Conservation (phyloP, 92 coral and sea anemone species). For the Palythoa heliodiscus region DNA sequence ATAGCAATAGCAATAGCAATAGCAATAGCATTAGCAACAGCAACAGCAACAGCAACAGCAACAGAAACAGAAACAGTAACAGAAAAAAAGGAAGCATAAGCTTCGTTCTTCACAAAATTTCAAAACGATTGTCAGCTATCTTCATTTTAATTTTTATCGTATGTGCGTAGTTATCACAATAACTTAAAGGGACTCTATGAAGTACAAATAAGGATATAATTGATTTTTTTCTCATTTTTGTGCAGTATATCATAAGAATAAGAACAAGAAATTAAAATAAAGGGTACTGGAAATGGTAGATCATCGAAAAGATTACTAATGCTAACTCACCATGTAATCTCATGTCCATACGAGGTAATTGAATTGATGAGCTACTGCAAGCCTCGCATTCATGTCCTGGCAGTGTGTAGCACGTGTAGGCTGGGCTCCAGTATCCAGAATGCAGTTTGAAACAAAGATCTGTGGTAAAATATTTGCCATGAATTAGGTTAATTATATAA, state of each 20-base stretch:
- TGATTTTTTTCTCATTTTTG: too few relatives aligned
- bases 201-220: too few relatives aligned
- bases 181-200: too few relatives aligned
- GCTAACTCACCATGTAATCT: constrained; percentile 38
- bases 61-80: too few relatives aligned
- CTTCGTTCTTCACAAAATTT: too few relatives aligned
- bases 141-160: too few relatives aligned
- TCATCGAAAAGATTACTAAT: not conserved
- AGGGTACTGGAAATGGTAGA: not conserved
- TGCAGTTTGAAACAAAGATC: constrained; percentile 59
- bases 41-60: too few relatives aligned
- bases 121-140: too few relatives aligned
- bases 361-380: constrained; percentile 24
- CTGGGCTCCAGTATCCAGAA: constrained; percentile 79
- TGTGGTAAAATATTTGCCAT: constrained; percentile 19
- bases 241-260: not conserved
- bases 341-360: constrained; percentile 14
- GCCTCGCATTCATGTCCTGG: constrained; percentile 58
- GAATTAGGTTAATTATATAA: not conserved
- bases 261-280: not conserved
- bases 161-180: too few relatives aligned
- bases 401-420: constrained; percentile 74
- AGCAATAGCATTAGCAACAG: too few relatives aligned
- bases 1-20: too few relatives aligned
- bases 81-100: too few relatives aligned